These are phyloP conservation scores for Neodiprion lecontei DNA, from an alignment of 1,140 invertebrate species.

Conservation along the genomic window DNA sequence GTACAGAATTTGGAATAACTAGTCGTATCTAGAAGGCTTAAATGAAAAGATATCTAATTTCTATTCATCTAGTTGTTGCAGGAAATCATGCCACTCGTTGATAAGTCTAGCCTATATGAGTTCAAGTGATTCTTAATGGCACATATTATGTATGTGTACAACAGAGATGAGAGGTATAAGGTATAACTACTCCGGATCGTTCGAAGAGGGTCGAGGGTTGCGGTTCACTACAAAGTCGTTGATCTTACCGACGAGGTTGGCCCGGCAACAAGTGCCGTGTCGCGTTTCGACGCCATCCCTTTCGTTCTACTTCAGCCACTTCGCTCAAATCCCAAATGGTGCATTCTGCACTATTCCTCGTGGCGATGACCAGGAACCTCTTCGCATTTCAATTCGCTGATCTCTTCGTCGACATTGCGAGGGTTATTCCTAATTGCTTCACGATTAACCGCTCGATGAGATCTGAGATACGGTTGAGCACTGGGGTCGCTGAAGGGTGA, in stretches of 20 bases:
- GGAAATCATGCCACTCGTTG: background rate
- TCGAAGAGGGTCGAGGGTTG: background rate
- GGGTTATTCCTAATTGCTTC: background rate
- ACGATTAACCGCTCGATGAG: background rate
- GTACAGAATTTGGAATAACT: too few species aligned
- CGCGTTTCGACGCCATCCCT: slow-evolving; percentile 2
- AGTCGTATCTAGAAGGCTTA: too few species aligned
- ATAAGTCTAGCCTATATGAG: background rate
- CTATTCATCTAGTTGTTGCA: background rate
- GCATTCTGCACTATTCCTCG: background rate
- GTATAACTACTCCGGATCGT: too few species aligned
- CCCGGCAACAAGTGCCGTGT: slow-evolving; percentile 3
- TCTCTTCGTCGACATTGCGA: too few species aligned
- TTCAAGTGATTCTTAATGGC: background rate
- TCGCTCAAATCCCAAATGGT: background rate
- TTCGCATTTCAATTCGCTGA: background rate
- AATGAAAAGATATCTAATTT: too few species aligned
- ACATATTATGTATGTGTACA: background rate
- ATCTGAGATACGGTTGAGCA: background rate
- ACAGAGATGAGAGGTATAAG: too few species aligned
- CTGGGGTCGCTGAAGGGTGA: background rate
- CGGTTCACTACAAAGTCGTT: slow-evolving; percentile 2
- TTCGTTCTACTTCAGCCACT: background rate
- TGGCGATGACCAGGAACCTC: background rate
- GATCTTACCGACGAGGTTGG: background rate